A percentile compares a stretch with the other conserved stretches of the same genome.
These are phyloP conservation scores for Agrochola lychnidis DNA, from an alignment of 2,888 invertebrate genomes.

Conservation along the genomic window DNA sequence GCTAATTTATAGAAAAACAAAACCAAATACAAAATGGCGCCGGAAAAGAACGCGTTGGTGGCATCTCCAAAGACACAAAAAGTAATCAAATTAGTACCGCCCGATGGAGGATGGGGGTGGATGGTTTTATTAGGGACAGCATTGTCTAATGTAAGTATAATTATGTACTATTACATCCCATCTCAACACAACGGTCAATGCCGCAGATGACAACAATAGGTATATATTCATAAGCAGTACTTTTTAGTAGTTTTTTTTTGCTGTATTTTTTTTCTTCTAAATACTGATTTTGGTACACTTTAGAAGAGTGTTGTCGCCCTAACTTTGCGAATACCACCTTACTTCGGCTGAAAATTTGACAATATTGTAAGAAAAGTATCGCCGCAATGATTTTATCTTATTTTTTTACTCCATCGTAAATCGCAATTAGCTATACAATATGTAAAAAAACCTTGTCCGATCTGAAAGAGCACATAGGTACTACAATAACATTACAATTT, in stretches of 20 bases:
- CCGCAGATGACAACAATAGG: not conserved
- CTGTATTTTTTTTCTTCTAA: no score
- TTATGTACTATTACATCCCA: not conserved
- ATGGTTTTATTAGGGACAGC: slow-evolving; percentile 92
- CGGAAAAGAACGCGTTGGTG: slow-evolving; percentile 76
- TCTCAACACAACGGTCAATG: not conserved
- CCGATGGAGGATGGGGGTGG: slow-evolving; percentile 95
- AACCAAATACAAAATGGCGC: slow-evolving; percentile 69
- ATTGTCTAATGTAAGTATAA: slow-evolving; percentile 92
- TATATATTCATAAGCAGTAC: not conserved
- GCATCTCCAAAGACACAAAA: slow-evolving; percentile 75
- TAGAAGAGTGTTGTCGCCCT: not conserved
- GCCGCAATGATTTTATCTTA: not conserved
- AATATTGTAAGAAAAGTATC: not conserved
- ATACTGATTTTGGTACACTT: not conserved
- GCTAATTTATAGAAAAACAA: slow-evolving; percentile 51
- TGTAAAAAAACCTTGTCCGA: no score
- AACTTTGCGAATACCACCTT: no score
- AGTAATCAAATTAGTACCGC: slow-evolving; percentile 86
- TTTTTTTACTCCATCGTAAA: not conserved
- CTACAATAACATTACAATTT: no score
- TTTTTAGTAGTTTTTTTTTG: not conserved
- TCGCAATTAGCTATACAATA: not conserved
- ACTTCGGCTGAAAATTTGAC: not conserved
- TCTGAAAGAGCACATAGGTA: no score